phyloP scores from a whole-genome alignment of 2,888 invertebrate genomes.

The Matsumyia berberina region DNA sequence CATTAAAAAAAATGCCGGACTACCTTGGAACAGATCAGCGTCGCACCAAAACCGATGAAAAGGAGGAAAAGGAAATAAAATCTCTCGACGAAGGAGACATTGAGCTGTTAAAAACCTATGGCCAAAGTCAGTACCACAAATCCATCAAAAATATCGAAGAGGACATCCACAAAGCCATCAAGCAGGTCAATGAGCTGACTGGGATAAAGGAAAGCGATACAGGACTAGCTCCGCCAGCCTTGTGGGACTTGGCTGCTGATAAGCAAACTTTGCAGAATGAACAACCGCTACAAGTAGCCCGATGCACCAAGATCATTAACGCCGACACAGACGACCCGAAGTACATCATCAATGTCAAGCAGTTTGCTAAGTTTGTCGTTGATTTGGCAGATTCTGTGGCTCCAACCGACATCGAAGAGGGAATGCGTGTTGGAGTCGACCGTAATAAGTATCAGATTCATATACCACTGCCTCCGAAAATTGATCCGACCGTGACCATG shows the following conservation, averaged over 20 bases:
- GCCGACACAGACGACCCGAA: conserved; percentile 98
- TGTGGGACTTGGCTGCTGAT: conserved; percentile 99
- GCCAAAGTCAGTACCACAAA: conserved; percentile 99
- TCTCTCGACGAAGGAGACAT: conserved; percentile 99
- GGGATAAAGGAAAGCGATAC: conserved; percentile 99
- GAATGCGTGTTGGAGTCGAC: conserved; percentile 99
- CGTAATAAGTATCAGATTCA: conserved; percentile 99
- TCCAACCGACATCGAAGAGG: conserved; percentile 99
- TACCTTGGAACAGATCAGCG: conserved; percentile 99
- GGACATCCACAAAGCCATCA: conserved; percentile 97
- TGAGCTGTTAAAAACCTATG: conserved; percentile 96
- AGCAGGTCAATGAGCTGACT: conserved; percentile 96
- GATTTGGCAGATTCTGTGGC: conserved; percentile 99
- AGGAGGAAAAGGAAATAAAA: conserved; percentile 93
- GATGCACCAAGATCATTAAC: conserved; percentile 99
- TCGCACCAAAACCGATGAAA: conserved; percentile 92
- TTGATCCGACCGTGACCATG: conserved; percentile 99
- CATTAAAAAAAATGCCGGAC: conserved; percentile 91
- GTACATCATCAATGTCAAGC: conserved; percentile 99
- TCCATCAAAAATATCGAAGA: conserved; percentile 97
- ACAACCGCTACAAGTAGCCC: conserved; percentile 96
- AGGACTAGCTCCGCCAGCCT: conserved; percentile 97
- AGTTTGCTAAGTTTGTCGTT: conserved; percentile 99
- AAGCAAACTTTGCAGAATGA: conserved; percentile 99
- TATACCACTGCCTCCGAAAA: conserved; percentile 99